Percentiles rank a stretch among this genome's conserved stretches.
phyloP scores from a whole-genome alignment of 2,113 vertebrate species.

The Amazona vittata region DNA sequence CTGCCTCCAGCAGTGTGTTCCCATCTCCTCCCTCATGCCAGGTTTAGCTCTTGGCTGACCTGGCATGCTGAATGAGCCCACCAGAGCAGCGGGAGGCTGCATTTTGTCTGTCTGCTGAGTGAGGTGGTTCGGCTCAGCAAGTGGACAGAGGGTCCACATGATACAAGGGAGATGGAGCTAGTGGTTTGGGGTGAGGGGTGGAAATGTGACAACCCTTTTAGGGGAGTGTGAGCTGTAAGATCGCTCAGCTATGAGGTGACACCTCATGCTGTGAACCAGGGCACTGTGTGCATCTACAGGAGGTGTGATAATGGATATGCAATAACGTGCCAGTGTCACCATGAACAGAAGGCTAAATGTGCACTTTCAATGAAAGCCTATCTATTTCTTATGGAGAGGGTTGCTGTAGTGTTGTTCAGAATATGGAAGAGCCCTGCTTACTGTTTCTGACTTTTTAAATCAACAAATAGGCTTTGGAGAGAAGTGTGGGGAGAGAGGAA shows the following conservation, averaged over 20 bases:
- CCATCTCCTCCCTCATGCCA: background rate
- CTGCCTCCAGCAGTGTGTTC: background rate
- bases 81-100: fast-evolving
- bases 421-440: background rate
- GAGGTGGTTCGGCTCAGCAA: background rate
- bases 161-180: background rate
- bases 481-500: background rate
- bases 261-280: background rate
- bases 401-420: background rate
- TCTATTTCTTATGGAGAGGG: background rate
- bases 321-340: background rate
- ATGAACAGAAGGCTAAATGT: background rate
- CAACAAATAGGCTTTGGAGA: background rate
- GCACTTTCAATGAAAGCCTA: fast-evolving
- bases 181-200: background rate
- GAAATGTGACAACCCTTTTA: fast-evolving
- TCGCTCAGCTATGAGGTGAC: background rate
- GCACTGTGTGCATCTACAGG: background rate
- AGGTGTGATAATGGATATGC: background rate
- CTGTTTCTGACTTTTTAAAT: background rate
- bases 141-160: background rate
- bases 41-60: background rate
- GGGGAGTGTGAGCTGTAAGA: background rate
- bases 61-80: background rate
- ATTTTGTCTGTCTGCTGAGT: background rate